Evolutionary conservation across 2,888 invertebrate genomes (phyloP).

Genomic region (Onchidella celtica): DNA sequence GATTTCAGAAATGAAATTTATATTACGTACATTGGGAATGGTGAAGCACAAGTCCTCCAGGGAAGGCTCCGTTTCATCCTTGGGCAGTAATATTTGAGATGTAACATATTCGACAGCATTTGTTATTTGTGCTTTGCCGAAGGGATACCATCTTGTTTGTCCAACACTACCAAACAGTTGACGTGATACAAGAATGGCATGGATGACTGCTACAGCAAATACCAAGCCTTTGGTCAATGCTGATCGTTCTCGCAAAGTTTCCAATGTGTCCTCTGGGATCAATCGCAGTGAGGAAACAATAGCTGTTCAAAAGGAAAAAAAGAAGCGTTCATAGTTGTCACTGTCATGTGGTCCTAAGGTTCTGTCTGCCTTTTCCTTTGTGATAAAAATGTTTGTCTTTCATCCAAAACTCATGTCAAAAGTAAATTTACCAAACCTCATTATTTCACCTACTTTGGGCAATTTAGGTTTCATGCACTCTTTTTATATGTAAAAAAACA

Average conservation of each 20-base stretch:
- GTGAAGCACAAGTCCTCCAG: conserved; percentile 59
- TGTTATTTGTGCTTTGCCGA: conserved; percentile 61
- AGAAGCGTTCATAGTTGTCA: background rate
- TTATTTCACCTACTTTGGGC: too few relatives aligned
- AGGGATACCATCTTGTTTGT: conserved; percentile 73
- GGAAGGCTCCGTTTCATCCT: conserved; percentile 59
- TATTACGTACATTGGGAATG: conserved; percentile 63
- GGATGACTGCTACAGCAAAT: conserved; percentile 72
- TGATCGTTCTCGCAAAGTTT: conserved; percentile 58
- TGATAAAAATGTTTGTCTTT: too few relatives aligned
- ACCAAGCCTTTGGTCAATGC: conserved; percentile 61
- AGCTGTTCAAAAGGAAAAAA: conserved; percentile 61
- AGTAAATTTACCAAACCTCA: too few relatives aligned
- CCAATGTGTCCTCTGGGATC: conserved; percentile 63
- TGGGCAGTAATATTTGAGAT: conserved; percentile 53
- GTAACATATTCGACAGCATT: conserved; percentile 63
- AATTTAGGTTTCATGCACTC: too few relatives aligned
- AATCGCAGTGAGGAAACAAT: conserved; percentile 69
- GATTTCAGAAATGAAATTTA: too few relatives aligned
- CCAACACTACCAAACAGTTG: conserved; percentile 77
- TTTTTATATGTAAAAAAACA: too few relatives aligned
- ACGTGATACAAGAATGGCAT: conserved; percentile 70
- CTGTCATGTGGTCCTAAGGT: too few relatives aligned
- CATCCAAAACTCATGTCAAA: too few relatives aligned
- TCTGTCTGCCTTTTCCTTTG: background rate